Conservation (phyloP, 2,113 vertebrate species). For the Synodontis membranacea region DNA sequence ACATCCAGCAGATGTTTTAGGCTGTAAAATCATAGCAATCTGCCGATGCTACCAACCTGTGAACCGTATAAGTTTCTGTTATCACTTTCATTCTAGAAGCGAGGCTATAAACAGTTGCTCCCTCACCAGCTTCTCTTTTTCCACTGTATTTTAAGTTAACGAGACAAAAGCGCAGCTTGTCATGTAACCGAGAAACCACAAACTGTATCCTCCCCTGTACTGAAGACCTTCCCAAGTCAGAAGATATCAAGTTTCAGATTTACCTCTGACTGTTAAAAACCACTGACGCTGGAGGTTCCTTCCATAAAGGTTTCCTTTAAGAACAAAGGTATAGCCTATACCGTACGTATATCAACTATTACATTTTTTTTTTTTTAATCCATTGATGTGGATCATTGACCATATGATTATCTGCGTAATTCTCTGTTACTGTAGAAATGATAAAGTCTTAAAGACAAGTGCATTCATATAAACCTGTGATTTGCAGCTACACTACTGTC, state of each 20-base stretch:
- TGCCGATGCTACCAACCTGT: neutral
- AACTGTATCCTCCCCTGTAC: neutral
- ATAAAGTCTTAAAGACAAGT: too few species aligned
- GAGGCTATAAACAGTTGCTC: neutral
- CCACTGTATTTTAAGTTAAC: neutral
- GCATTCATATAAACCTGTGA: too few species aligned
- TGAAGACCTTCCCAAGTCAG: neutral
- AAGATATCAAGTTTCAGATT: neutral
- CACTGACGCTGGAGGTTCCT: neutral
- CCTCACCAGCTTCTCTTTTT: neutral
- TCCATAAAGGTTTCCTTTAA: neutral
- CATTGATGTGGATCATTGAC: neutral
- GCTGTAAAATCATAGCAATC: neutral
- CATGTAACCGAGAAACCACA: neutral
- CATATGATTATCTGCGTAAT: too few species aligned
- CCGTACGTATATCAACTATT: neutral
- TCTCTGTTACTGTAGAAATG: too few species aligned
- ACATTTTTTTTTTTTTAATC: neutral
- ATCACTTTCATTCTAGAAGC: too few species aligned
- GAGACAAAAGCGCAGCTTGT: neutral
- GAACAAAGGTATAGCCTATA: neutral
- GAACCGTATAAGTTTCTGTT: neutral
- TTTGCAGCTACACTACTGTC: neutral
- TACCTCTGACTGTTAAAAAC: neutral
- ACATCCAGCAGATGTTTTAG: neutral